Evolutionary conservation across 2,888 invertebrate genomes (phyloP).

Genomic region (Sarcophaga caerulescens): DNA sequence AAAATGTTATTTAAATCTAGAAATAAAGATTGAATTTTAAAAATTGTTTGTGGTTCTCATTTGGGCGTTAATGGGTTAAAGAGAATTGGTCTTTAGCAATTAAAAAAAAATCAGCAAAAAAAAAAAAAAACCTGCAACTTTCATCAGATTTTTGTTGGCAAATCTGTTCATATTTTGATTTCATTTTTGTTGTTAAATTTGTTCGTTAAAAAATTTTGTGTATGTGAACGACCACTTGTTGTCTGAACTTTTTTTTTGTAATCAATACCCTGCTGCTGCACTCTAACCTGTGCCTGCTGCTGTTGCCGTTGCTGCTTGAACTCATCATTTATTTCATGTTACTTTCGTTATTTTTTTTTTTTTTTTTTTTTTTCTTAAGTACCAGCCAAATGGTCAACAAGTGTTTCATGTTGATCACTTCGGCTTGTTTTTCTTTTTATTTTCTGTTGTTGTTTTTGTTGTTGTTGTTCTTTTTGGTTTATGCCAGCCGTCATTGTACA

Average conservation of each 20-base stretch:
- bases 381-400: slow-evolving; percentile 67
- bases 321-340: slow-evolving; percentile 4
- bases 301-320: slow-evolving; percentile 22
- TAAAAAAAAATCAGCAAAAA: slow-evolving; percentile 27
- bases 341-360: background rate
- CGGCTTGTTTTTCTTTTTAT: background rate
- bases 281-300: slow-evolving; percentile 66
- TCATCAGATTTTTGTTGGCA: slow-evolving; percentile 57
- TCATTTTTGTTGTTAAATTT: slow-evolving; percentile 13
- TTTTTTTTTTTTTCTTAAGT: background rate
- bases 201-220: background rate
- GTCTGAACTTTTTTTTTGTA: slow-evolving; percentile 62
- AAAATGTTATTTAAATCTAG: no score
- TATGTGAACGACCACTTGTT: slow-evolving; percentile 57
- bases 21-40: no score
- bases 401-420: slow-evolving; percentile 51
- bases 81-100: background rate
- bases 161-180: slow-evolving; percentile 56
- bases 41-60: no score
- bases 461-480: slow-evolving; percentile 5
- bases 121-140: background rate
- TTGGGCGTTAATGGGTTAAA: no score
- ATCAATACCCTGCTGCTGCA: slow-evolving; percentile 57
- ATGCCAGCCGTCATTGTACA: slow-evolving; percentile 52
- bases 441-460: background rate